phyloP scores from a whole-genome alignment of 2,888 invertebrate species.

The Hofmannophila pseudospretella region DNA sequence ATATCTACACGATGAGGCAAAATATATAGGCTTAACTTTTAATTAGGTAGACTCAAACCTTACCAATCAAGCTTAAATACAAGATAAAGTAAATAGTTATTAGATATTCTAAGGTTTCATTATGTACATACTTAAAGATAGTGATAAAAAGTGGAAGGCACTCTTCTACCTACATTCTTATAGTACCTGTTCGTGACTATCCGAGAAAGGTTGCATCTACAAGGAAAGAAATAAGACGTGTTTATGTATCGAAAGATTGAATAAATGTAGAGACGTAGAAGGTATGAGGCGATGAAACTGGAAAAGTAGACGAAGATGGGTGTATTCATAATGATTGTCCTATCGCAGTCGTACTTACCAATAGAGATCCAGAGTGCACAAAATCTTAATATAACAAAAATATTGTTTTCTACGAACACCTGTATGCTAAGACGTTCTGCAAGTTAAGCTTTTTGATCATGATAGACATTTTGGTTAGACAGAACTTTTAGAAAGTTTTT shows the following conservation, averaged over 20 bases:
- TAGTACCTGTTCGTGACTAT: constrained; percentile 75
- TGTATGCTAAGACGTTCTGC: too few relatives aligned
- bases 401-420: too few relatives aligned
- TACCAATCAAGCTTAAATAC: too few relatives aligned
- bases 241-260: constrained; percentile 35
- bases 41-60: too few relatives aligned
- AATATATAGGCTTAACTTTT: too few relatives aligned
- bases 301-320: not conserved
- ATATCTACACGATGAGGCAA: too few relatives aligned
- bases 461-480: too few relatives aligned
- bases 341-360: not conserved
- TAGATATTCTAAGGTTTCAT: too few relatives aligned
- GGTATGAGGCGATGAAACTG: not conserved
- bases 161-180: constrained; percentile 55
- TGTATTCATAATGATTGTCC: not conserved
- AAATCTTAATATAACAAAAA: too few relatives aligned
- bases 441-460: too few relatives aligned
- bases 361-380: constrained; percentile 1
- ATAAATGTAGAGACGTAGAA: constrained; percentile 8
- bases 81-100: too few relatives aligned
- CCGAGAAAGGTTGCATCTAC: constrained; percentile 77
- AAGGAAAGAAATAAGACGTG: constrained; percentile 59
- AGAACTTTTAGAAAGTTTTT: too few relatives aligned
- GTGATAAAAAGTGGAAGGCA: constrained; percentile 18
- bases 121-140: constrained; percentile 3